Percentiles rank a stretch among this genome's conserved stretches.
Evolutionary conservation across 1,140 invertebrate species (phyloP).

Genomic region (Monomorium pharaonis): DNA sequence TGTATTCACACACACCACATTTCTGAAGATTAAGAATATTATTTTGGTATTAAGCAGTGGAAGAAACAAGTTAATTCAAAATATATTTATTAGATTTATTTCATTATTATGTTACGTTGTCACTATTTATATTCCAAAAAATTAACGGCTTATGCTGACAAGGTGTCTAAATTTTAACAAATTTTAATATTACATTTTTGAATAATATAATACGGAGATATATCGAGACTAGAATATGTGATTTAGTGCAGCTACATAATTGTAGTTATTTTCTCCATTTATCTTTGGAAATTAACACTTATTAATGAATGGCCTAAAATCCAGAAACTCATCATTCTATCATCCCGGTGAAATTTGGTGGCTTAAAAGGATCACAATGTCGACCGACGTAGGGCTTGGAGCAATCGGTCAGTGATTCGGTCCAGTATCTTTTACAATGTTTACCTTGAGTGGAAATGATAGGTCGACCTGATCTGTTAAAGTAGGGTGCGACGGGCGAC

Average conservation of each 20-base stretch:
- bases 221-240: background rate
- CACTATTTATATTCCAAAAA: background rate
- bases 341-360: background rate
- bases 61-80: background rate
- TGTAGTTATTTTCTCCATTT: background rate
- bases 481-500: background rate
- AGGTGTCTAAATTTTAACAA: background rate
- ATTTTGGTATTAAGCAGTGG: background rate
- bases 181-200: background rate
- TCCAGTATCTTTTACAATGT: background rate
- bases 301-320: background rate
- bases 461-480: background rate
- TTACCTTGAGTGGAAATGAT: background rate
- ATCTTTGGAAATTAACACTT: background rate
- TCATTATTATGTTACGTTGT: background rate
- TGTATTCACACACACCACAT: no score
- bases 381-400: background rate
- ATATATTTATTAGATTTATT: background rate
- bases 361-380: background rate
- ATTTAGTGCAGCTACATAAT: no score
- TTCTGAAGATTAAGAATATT: no score
- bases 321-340: background rate
- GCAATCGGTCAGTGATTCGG: background rate
- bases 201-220: background rate
- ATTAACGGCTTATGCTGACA: no score